Base-by-base conservation (phyloP, 2,888 invertebrate genomes). In the Xestobium rufovillosum region DNA sequence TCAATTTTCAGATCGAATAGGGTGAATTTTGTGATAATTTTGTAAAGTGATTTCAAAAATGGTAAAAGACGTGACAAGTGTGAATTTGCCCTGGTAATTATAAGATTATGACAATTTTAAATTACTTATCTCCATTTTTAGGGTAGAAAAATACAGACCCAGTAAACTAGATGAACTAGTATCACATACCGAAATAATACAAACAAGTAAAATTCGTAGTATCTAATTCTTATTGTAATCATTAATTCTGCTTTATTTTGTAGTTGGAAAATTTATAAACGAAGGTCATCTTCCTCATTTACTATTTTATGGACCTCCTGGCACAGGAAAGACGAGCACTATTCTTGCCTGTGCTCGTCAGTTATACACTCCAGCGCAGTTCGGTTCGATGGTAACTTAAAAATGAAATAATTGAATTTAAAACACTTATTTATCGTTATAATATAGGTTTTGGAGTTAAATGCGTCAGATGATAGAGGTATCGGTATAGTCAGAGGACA, bases 91-190 rank as follows among this genome's bases (percentile, higher is more conserved):
- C 50, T 79, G 79, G 78, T 78, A 58, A 60, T 66, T 60, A 31
- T 37, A 39, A 36, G 34, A 11, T 14, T 39, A 31, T 31, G 33
- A 26, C 13, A 3, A 30, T 14, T 19, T n/a, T 12, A 26, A 28
- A 4, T 15, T 4, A 26, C 28, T 31, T 43, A 39, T 19, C n/a
- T n/a, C n/a, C n/a, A 37, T 45, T 55, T 59, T 38, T 60, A 88
- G 96, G 97, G 95, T 98, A 14, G 98, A 99, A 68, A 98, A 98
- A 65, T 98, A 99, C 67, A 81, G 98, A 13, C 98, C 98, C 3
- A 80, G 77, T 30, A 83, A 78, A 41, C 70, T 98, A 45, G 83
- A 87, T 53, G 97, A 98, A 57, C 73, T 98, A 27, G 92, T 97
- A 42, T 96, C 97, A 1, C 97, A 98, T 59, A 87, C 89, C 65